Percentiles rank a stretch among this genome's conserved stretches.
Conservation (phyloP, 2,113 vertebrate species). For the Zosterops pallidus region DNA sequence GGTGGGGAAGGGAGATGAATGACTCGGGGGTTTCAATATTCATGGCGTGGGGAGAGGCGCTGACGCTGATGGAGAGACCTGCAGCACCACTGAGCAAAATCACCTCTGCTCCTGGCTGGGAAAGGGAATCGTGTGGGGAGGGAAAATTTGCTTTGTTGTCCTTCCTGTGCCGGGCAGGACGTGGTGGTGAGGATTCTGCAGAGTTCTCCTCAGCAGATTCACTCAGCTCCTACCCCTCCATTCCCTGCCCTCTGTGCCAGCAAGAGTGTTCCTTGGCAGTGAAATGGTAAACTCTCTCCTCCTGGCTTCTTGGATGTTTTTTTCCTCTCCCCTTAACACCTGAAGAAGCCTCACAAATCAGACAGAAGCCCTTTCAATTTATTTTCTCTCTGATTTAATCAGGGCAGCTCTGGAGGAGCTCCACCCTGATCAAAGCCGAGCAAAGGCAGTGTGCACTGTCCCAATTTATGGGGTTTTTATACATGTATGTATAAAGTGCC, state of each 20-base stretch:
- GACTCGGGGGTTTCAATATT: not conserved
- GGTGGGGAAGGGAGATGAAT: not conserved
- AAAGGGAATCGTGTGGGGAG: accelerated
- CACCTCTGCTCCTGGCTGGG: not conserved
- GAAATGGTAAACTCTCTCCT: not conserved
- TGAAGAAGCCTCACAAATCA: not conserved
- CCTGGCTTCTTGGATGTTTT: not conserved
- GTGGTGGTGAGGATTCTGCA: accelerated
- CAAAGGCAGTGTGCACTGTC: not conserved
- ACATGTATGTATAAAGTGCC: not conserved
- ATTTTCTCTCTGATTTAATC: conserved; percentile 39
- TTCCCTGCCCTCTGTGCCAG: not conserved
- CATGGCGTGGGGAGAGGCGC: not conserved
- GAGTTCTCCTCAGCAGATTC: not conserved
- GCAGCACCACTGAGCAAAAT: not conserved
- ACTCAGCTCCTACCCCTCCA: not conserved
- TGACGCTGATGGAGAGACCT: not conserved
- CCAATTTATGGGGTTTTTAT: not conserved
- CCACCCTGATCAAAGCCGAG: conserved; percentile 36
- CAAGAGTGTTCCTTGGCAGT: not conserved
- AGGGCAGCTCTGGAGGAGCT: conserved; percentile 11
- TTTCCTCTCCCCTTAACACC: not conserved
- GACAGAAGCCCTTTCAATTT: not conserved
- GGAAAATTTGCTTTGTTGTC: not conserved
- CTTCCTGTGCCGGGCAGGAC: not conserved